These are phyloP conservation scores for Eudyptes chrysolophus DNA, from an alignment of 2,113 vertebrate genomes.

Conservation along the genomic window DNA sequence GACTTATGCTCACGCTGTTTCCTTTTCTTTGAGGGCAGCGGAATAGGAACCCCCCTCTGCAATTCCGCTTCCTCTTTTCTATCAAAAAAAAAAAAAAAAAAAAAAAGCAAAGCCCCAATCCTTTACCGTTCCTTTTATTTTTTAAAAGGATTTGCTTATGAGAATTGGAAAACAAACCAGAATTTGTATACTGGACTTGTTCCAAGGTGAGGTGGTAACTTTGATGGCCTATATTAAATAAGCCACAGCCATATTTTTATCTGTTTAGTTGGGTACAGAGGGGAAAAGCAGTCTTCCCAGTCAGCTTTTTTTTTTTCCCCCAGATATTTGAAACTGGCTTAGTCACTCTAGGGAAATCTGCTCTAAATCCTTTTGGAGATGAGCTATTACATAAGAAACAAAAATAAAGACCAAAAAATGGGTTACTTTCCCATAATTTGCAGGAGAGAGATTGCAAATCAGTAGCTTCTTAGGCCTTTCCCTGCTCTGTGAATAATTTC, in stretches of 20 bases:
- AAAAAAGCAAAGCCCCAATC: not conserved
- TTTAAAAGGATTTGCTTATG: not conserved
- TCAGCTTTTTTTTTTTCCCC: not conserved
- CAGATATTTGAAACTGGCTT: not conserved
- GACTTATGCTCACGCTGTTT: not conserved
- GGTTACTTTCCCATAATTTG: constrained; percentile 35
- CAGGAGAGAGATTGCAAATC: not conserved
- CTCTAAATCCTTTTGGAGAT: constrained; percentile 46
- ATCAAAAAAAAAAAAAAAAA: not conserved
- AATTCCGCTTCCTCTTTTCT: not conserved
- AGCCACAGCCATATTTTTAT: not conserved
- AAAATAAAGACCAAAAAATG: constrained; percentile 37
- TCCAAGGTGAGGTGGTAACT: not conserved
- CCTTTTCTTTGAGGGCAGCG: not conserved
- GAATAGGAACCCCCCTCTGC: not conserved
- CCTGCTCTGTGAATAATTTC: not conserved
- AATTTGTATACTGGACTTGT: not conserved
- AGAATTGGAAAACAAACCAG: not conserved
- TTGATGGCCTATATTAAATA: not conserved
- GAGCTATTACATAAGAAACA: constrained; percentile 48
- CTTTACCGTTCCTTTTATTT: not conserved
- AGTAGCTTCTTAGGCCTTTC: not conserved
- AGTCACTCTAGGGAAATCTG: constrained; percentile 34
- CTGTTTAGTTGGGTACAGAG: not conserved
- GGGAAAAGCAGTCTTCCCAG: not conserved